These are phyloP conservation scores for Ceriagrion tenellum DNA, from an alignment of 2,888 invertebrate species.

Conservation along the genomic window DNA sequence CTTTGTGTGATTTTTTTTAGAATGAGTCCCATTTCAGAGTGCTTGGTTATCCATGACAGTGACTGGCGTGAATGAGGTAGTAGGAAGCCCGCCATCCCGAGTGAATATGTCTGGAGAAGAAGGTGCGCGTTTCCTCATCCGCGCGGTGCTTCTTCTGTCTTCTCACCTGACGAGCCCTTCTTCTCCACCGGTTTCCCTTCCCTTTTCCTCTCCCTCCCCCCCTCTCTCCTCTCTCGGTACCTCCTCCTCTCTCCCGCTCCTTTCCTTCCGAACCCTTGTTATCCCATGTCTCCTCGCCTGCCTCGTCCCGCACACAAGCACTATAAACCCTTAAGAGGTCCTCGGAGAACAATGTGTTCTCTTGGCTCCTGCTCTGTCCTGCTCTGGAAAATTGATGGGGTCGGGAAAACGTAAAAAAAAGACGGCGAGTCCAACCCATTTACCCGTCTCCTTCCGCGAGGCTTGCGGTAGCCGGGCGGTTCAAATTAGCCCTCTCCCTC, in stretches of 20 bases:
- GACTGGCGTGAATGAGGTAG: not conserved
- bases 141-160: not conserved
- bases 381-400: slow-evolving; percentile 20
- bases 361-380: not conserved
- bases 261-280: not conserved
- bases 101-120: not conserved
- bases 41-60: not conserved
- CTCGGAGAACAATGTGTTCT: slow-evolving; percentile 37
- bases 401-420: not conserved
- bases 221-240: not conserved
- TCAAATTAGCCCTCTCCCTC: not conserved
- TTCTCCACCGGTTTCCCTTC: not conserved
- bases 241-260: not conserved
- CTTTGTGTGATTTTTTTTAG: not conserved
- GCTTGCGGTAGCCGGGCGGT: not conserved
- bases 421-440: not conserved
- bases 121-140: not conserved
- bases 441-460: not conserved
- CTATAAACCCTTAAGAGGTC: slow-evolving; percentile 4
- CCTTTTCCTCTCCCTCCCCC: not conserved
- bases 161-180: not conserved
- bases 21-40: not conserved
- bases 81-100: not conserved
- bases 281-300: not conserved
- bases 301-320: not conserved